A percentile compares a stretch with the other conserved stretches of the same genome.
These are phyloP conservation scores for Lineus longissimus DNA, from an alignment of 1,140 invertebrate genomes.

Conservation along the genomic window DNA sequence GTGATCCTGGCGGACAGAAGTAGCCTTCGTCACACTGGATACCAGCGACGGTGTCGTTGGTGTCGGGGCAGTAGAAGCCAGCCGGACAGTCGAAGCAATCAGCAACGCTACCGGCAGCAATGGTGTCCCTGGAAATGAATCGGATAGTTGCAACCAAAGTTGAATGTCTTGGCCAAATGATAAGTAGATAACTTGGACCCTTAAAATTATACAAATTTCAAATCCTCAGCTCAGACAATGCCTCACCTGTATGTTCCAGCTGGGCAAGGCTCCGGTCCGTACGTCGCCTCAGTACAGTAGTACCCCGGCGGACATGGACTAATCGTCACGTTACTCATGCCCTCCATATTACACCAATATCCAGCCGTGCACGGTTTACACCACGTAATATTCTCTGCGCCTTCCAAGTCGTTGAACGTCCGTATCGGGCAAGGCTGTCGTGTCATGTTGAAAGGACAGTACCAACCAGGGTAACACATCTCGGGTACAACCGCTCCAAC, in stretches of 20 bases:
- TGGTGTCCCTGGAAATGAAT: constrained; percentile 30
- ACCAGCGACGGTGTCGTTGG: constrained; percentile 37
- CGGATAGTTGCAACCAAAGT: background rate
- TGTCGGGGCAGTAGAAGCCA: constrained; percentile 39
- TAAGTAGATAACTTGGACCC: background rate
- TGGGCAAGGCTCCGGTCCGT: constrained; percentile 33
- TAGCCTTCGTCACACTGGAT: constrained; percentile 40
- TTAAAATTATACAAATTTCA: background rate
- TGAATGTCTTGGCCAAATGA: background rate
- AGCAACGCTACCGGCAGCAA: constrained; percentile 27
- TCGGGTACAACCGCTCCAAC: constrained; percentile 35
- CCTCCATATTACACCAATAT: constrained; percentile 39
- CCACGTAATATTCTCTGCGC: constrained; percentile 31
- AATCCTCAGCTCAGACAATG: background rate
- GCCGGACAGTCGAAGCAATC: constrained; percentile 45
- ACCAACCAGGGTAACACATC: constrained; percentile 40
- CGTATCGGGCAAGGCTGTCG: constrained; percentile 26
- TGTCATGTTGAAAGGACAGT: constrained; percentile 28
- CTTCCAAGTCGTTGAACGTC: constrained; percentile 41
- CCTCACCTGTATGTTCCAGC: constrained; percentile 45
- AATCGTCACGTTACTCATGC: constrained; percentile 34
- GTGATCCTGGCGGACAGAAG: constrained; percentile 41
- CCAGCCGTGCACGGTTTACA: constrained; percentile 43
- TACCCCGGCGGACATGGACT: constrained; percentile 41
- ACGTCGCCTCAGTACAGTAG: constrained; percentile 41